These are phyloP conservation scores for Rhadinocentrus ornatus DNA, from an alignment of 2,797 vertebrate genomes.

Conservation along the genomic window DNA sequence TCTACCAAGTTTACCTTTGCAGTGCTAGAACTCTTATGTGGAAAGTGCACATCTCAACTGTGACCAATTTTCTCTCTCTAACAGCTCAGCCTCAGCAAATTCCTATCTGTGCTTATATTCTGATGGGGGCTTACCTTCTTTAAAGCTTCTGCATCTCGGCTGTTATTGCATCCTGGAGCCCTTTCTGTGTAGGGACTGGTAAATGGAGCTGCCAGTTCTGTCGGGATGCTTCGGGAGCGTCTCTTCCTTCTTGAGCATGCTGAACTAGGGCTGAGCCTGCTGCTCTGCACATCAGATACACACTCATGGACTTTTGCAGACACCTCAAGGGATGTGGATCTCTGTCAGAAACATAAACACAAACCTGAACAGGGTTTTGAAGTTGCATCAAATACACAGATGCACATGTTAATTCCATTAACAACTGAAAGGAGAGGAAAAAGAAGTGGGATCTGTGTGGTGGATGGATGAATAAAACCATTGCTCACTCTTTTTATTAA, in stretches of 20 bases:
- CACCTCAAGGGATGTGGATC: constrained; percentile 79
- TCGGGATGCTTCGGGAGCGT: constrained; percentile 76
- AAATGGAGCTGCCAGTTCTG: constrained; percentile 73
- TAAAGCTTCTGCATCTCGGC: constrained; percentile 67
- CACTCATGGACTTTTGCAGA: constrained; percentile 60
- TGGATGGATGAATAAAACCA: constrained; percentile 56
- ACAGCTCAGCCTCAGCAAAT: constrained; percentile 7
- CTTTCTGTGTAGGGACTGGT: constrained; percentile 66
- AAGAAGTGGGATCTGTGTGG: constrained; percentile 44
- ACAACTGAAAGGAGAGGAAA: constrained; percentile 57
- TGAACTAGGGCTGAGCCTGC: constrained; percentile 64
- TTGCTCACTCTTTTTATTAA: constrained; percentile 39
- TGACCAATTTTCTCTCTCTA: constrained; percentile 13
- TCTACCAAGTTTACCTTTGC: neutral
- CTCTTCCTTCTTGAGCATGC: constrained; percentile 59
- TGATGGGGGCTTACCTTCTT: constrained; percentile 79
- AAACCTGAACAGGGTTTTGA: constrained; percentile 39
- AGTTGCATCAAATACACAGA: constrained; percentile 54
- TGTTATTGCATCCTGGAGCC: constrained; percentile 62
- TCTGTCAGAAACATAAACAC: constrained; percentile 77
- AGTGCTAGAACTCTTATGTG: neutral
- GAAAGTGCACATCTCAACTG: constrained; percentile 6
- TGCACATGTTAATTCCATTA: constrained; percentile 62
- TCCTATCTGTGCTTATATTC: constrained; percentile 14
- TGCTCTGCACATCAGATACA: constrained; percentile 62